A percentile compares a stretch with the other conserved stretches of the same genome.
These are phyloP conservation scores for Clarias gariepinus DNA, from an alignment of 2,113 vertebrate species.

Conservation along the genomic window DNA sequence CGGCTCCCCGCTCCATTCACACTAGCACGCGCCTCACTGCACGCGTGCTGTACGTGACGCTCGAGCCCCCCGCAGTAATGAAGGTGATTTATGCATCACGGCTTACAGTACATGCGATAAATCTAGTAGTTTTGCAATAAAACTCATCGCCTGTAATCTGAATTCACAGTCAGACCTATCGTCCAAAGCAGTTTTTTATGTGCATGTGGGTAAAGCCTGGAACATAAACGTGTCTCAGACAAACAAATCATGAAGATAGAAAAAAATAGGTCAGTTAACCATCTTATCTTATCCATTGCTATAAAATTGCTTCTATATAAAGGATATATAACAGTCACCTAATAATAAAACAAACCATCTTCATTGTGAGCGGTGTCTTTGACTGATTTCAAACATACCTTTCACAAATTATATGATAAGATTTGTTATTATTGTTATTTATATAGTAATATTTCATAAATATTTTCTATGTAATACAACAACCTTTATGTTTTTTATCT, in stretches of 20 bases:
- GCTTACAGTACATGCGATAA: neutral
- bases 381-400: too few relatives aligned
- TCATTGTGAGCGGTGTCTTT: neutral
- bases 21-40: conserved; percentile 9
- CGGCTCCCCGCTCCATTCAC: neutral
- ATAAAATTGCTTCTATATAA: neutral
- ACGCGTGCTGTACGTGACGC: conserved; percentile 47
- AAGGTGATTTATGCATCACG: neutral
- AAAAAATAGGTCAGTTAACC: neutral
- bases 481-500: too few relatives aligned
- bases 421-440: too few relatives aligned
- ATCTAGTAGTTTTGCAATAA: neutral
- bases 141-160: neutral
- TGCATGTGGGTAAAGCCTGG: neutral
- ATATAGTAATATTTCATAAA: too few relatives aligned
- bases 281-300: neutral
- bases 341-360: neutral
- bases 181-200: neutral
- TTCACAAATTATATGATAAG: too few relatives aligned
- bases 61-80: neutral
- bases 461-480: too few relatives aligned
- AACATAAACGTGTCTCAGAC: conserved; percentile 23
- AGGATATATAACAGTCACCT: neutral
- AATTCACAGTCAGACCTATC: neutral
- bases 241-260: conserved; percentile 2